Percentiles rank a stretch among this genome's conserved stretches.
These are phyloP conservation scores for Xanthia icteritia DNA, from an alignment of 2,888 invertebrate species.

Conservation along the genomic window DNA sequence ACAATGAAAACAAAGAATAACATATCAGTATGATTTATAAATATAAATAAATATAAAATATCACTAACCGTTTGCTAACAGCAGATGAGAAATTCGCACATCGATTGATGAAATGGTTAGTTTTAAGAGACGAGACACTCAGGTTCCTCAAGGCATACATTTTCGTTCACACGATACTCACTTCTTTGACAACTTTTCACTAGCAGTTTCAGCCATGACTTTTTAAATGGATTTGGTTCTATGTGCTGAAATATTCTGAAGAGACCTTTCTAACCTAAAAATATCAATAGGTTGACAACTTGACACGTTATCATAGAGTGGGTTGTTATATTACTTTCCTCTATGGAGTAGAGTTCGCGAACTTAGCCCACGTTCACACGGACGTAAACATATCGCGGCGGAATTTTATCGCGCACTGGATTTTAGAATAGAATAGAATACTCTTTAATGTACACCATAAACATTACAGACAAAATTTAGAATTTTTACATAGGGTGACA, in stretches of 20 bases:
- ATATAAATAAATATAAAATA: conserved; percentile 50
- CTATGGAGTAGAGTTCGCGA: too few relatives aligned
- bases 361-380: too few relatives aligned
- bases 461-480: too few relatives aligned
- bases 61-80: conserved; percentile 85
- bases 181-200: conserved; percentile 93
- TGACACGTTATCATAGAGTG: conserved; percentile 57
- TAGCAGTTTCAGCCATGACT: conserved; percentile 90
- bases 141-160: conserved; percentile 79
- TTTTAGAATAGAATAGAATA: too few relatives aligned
- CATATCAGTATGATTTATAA: conserved; percentile 66
- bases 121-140: conserved; percentile 70
- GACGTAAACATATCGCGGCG: too few relatives aligned
- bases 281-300: conserved; percentile 17
- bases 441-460: too few relatives aligned
- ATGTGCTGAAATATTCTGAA: conserved; percentile 25
- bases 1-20: conserved; percentile 75
- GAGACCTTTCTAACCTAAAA: conserved; percentile 64
- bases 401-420: too few relatives aligned
- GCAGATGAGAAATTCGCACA: conserved; percentile 77
- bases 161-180: conserved; percentile 87
- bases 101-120: conserved; percentile 72
- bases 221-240: conserved; percentile 17
- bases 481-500: too few relatives aligned
- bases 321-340: too few relatives aligned